Evolutionary conservation across 2,113 vertebrate genomes (phyloP), one percentile per base, ranked within the genome.

Genomic region (Chaetops frenatus): DNA sequence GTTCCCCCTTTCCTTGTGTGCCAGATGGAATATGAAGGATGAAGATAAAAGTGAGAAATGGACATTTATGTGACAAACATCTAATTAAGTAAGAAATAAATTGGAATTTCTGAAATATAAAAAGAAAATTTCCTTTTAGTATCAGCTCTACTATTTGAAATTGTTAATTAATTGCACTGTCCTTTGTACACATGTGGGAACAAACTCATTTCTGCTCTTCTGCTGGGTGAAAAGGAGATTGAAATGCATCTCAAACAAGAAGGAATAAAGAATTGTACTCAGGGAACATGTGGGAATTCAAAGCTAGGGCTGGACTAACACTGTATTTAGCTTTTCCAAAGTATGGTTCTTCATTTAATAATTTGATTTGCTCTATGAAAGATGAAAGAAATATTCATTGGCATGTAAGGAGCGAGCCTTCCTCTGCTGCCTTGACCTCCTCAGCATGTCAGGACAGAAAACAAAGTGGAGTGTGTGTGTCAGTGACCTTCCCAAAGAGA

Each of bases 11-110:
- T 80, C 22, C 92, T 86, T 64, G 36, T 38, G 53, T 58, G 92
- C 56, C 86, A 93, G 91, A 92, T 47, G 67, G 51, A 94, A 88
- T 88, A 86, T 40, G 82, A 86, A 90, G n/a, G 67, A 91, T 88
- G 88, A 76, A 86, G 85, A 66, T 54, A 78, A 54, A 90, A 86
- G 64, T 44, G 60, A 94, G 76, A 90, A 82, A 72, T 76, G 58
- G 94, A 81, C 61, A 65, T 53, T 66, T 45, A 51, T 24, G 47
- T 92, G 92, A 65, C 38, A 77, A 92, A 83, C 54, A 54, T 57
- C 57, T 77, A 93, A 95, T 86, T 70, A 65, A 57, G 40, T 21
- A 61, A 82, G 79, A 89, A 85, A 50, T 9, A 89, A 18, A 62
- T 7, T 7, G 66, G 31, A 17, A 57, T 50, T 80, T 74, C 45